Conservation (phyloP, 2,888 invertebrate genomes). For the Proisotoma minuta region DNA sequence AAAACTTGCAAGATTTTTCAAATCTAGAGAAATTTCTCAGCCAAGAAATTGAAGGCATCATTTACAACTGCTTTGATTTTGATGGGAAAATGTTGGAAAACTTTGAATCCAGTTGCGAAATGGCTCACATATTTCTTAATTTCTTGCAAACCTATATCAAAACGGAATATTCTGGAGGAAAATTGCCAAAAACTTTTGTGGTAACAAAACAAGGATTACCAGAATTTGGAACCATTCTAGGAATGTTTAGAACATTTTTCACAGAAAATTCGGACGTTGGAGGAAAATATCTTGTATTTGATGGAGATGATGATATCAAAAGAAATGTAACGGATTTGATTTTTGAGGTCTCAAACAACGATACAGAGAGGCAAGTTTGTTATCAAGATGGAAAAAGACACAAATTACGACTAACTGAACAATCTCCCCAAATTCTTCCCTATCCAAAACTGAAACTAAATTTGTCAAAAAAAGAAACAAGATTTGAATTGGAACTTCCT, state of each 20-base stretch:
- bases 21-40: too few species aligned
- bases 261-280: slow-evolving; percentile 26
- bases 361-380: slow-evolving; percentile 27
- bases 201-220: too few species aligned
- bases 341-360: slow-evolving; percentile 29
- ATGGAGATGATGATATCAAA: slow-evolving; percentile 24
- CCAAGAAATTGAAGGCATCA: too few species aligned
- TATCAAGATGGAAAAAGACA: slow-evolving; percentile 20
- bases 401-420: slow-evolving; percentile 20
- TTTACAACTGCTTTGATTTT: too few species aligned
- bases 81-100: too few species aligned
- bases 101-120: too few species aligned
- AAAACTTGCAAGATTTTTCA: too few species aligned
- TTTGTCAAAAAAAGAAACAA: not conserved
- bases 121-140: too few species aligned
- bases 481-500: slow-evolving; percentile 8
- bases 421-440: slow-evolving; percentile 11
- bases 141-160: too few species aligned
- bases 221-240: slow-evolving; percentile 9
- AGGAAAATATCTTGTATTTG: slow-evolving; percentile 12
- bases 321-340: slow-evolving; percentile 18
- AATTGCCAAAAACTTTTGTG: too few species aligned
- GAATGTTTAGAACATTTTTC: slow-evolving; percentile 21
- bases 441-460: not conserved
- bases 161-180: too few species aligned